Evolutionary conservation across 35 echinoderm and acorn worm species (phyloP).

Genomic region (Lytechinus pictus): DNA sequence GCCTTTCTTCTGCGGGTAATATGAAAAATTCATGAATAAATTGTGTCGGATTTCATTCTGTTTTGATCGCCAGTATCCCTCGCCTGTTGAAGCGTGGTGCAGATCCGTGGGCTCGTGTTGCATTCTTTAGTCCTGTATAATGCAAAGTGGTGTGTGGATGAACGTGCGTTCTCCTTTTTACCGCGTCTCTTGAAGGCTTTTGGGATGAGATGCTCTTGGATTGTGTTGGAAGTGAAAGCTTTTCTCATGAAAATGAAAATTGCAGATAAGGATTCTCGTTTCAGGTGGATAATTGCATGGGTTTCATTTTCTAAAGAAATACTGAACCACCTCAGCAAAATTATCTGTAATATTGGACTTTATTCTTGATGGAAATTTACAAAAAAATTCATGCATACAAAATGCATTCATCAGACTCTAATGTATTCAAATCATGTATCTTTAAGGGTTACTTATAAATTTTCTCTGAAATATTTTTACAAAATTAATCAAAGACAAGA

Average conservation of each 20-base stretch:
- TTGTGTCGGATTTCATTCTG: conserved; percentile 45
- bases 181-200: not conserved
- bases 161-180: not conserved
- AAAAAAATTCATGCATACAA: too few relatives aligned
- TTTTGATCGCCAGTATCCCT: not conserved
- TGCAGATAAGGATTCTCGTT: too few relatives aligned
- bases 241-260: not conserved
- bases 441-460: too few relatives aligned
- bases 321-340: too few relatives aligned
- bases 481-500: not conserved
- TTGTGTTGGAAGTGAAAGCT: not conserved
- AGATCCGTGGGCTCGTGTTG: not conserved
- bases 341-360: too few relatives aligned
- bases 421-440: too few relatives aligned
- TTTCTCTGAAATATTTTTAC: too few relatives aligned
- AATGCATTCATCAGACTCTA: too few relatives aligned
- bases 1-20: not conserved
- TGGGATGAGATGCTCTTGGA: not conserved
- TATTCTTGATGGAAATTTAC: too few relatives aligned
- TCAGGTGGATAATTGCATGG: too few relatives aligned
- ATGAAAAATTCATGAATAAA: conserved; percentile 44
- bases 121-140: not conserved
- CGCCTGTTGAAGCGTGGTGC: not conserved
- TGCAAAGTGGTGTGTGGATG: not conserved
- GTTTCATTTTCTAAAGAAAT: too few relatives aligned